Base-by-base conservation (phyloP, 1,140 invertebrate genomes). In the Anastrepha obliqua region DNA sequence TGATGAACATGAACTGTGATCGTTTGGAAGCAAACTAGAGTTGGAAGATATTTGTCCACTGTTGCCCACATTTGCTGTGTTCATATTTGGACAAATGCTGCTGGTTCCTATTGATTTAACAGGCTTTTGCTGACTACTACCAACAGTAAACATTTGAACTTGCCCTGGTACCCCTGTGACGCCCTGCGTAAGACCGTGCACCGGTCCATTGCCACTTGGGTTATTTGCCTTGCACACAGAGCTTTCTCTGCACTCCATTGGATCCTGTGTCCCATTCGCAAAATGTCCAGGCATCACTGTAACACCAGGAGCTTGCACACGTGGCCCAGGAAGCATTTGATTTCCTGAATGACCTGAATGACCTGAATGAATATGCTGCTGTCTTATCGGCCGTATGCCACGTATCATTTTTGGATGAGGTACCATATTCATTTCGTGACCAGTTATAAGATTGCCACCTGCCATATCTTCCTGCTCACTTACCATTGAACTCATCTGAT, bases 341-440 rank as follows among this genome's bases (percentile, higher is more conserved):
- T 74, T 51, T 90, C 90, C 39, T 87, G 88, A 78, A 55, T 78
- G 87, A 2, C 58, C 58, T 44, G 29, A 29, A n/a, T n/a, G n/a
- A n/a, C n/a, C n/a, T n/a, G n/a, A n/a, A 29, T 29, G 29, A 29
- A 42, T 58, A 51, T 47, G 20, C 87, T 88, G 85, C 87, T 88
- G 85, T 81, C 89, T 88, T 90, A 93, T 20, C 90, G 93, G 92
- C 93, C 94, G 62, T 91, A 88, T 91, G 15, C 93, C 93, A 59
- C 91, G 90, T 92, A 94, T 91, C 90, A 92, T 94, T 29, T 0
- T 29, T 29, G 29, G 29, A 86, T 92, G 60, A 51, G 74, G 90
- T 7, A 90, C 92, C 89, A 95, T 94, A 70, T 86, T 85, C 94
- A 95, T 95, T 51, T 94, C 94, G 70, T 94, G 94, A 88, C 95